These are phyloP conservation scores for Papilio gigon DNA, from an alignment of 2,888 invertebrate genomes.

Conservation along the genomic window DNA sequence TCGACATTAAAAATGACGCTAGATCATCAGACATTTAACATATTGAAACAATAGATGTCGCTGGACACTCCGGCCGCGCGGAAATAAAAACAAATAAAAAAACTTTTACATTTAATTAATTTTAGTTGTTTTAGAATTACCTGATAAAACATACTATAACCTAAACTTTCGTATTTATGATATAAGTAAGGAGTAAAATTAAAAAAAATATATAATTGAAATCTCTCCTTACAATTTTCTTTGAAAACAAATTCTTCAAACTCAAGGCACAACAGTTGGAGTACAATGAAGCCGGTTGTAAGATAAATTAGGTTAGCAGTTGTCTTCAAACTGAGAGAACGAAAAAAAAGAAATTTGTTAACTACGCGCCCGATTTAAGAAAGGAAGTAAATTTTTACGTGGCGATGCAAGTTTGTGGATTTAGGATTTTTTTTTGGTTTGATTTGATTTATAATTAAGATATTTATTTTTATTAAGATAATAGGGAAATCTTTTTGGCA, in stretches of 20 bases:
- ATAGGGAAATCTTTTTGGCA: no score
- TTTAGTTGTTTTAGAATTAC: no score
- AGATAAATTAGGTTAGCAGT: constrained; percentile 16
- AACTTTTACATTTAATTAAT: no score
- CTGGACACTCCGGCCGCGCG: no score
- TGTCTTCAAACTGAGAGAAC: constrained; percentile 15
- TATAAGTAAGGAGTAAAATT: no score
- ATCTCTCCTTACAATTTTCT: not conserved
- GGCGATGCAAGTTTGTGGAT: not conserved
- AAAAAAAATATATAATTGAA: not conserved
- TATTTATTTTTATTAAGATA: no score
- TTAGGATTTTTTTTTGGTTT: not conserved
- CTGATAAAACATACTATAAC: no score
- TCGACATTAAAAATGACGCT: no score
- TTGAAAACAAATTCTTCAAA: not conserved
- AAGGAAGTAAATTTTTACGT: not conserved
- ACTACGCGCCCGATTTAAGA: constrained; percentile 13
- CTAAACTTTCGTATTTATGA: no score
- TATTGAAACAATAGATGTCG: no score
- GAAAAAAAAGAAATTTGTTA: constrained; percentile 16
- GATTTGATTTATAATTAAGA: not conserved
- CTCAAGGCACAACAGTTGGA: not conserved
- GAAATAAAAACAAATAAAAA: no score
- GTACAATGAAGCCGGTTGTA: constrained; percentile 3
- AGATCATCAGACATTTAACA: no score